Conservation (phyloP, 2,797 vertebrate genomes). For the Potorous gilbertii region DNA sequence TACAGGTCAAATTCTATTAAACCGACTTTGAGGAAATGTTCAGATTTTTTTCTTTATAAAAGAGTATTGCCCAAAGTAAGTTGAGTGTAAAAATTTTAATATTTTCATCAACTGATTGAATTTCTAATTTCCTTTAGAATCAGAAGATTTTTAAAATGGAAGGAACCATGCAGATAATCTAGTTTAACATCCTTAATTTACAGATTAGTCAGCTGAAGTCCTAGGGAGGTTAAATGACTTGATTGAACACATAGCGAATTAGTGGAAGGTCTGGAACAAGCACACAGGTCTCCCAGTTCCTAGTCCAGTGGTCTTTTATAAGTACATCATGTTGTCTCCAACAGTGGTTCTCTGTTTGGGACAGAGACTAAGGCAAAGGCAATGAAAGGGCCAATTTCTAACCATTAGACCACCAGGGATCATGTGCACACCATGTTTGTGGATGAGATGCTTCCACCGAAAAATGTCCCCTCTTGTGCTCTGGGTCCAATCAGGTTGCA, state of each 20-base stretch:
- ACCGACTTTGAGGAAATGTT: background rate
- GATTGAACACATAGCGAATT: slow-evolving; percentile 23
- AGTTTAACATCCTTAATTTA: slow-evolving; percentile 28
- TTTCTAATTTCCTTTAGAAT: slow-evolving; percentile 30
- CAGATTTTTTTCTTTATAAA: slow-evolving; percentile 40
- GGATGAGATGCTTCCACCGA: background rate
- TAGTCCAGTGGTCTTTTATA: background rate
- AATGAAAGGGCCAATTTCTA: background rate
- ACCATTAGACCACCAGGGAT: background rate
- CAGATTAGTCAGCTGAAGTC: slow-evolving; percentile 60
- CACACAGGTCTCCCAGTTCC: slow-evolving; percentile 36
- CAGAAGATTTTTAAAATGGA: slow-evolving; percentile 47
- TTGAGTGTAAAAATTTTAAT: background rate
- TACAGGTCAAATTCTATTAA: slow-evolving; percentile 14
- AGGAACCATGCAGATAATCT: slow-evolving; percentile 22
- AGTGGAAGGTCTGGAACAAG: slow-evolving; percentile 22
- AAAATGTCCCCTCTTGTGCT: background rate
- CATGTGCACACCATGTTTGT: background rate
- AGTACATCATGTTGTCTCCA: background rate
- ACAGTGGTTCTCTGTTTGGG: background rate
- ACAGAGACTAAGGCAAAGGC: background rate
- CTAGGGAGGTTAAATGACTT: slow-evolving; percentile 40
- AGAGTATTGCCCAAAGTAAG: slow-evolving; percentile 21
- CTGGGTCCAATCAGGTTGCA: background rate
- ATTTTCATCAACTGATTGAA: background rate